Evolutionary conservation across 2,888 invertebrate genomes (phyloP).

Genomic region (Eudemis profundana): DNA sequence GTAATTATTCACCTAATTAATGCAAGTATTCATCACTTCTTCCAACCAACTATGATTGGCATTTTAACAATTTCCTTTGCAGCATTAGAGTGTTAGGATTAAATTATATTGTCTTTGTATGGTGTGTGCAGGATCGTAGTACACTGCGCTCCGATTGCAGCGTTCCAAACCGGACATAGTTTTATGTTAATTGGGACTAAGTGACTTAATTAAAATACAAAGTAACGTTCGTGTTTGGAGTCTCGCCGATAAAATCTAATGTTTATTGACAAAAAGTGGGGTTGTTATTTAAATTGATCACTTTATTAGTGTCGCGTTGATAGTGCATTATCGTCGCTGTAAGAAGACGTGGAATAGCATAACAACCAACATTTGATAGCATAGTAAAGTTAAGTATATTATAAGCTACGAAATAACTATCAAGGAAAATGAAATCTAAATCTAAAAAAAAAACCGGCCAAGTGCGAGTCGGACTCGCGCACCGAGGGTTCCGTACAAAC

Average conservation of each 20-base stretch:
- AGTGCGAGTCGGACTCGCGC: too few species aligned
- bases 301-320: constrained; percentile 18
- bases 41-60: constrained; percentile 53
- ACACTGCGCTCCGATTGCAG: constrained; percentile 31
- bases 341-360: too few species aligned
- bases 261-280: constrained; percentile 30
- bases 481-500: too few species aligned
- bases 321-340: not conserved
- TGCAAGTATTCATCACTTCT: constrained; percentile 58
- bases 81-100: constrained; percentile 58
- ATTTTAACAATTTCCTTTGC: constrained; percentile 70
- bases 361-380: constrained; percentile 5
- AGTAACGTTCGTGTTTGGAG: constrained; percentile 25
- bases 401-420: too few species aligned
- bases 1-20: constrained; percentile 70
- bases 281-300: constrained; percentile 24
- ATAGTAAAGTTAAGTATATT: too few species aligned
- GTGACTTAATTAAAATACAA: constrained; percentile 42
- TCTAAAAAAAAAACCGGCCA: too few species aligned
- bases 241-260: constrained; percentile 27
- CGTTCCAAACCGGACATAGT: not conserved
- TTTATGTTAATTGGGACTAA: constrained; percentile 37
- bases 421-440: too few species aligned
- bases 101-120: constrained; percentile 56
- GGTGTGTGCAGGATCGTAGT: constrained; percentile 42